A percentile compares a stretch with the other conserved stretches of the same genome.
Conservation (phyloP, 2,888 invertebrate genomes). For the Schizaphis graminum region DNA sequence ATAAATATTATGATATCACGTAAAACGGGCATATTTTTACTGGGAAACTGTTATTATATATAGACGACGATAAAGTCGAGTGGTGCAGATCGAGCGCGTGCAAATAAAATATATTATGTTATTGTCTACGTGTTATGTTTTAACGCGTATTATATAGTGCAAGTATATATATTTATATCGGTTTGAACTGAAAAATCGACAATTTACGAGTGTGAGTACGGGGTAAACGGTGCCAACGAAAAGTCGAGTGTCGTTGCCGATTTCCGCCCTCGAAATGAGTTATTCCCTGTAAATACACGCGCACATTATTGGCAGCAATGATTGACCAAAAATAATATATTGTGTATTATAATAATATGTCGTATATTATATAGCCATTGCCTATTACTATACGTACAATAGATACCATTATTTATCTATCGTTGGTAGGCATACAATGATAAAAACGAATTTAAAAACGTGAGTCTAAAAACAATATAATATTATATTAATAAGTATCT, state of each 20-base stretch:
- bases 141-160: not conserved
- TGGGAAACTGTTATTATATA: not conserved
- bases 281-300: not conserved
- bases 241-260: not conserved
- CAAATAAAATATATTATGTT: not conserved
- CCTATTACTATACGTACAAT: not conserved
- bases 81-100: not conserved
- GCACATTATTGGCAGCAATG: not conserved
- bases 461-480: not conserved
- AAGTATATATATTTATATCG: not conserved
- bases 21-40: not conserved
- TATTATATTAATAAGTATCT: no score
- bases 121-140: not conserved
- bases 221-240: conserved; percentile 2
- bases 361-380: not conserved
- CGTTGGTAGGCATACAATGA: not conserved
- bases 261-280: not conserved
- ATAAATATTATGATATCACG: not conserved
- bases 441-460: not conserved
- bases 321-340: conserved; percentile 2
- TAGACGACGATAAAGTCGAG: not conserved
- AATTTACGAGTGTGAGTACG: not conserved
- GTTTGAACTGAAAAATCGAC: not conserved
- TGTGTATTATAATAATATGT: not conserved
- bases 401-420: not conserved